Percentiles rank a stretch among this genome's conserved stretches.
Conservation (phyloP, 2,888 invertebrate genomes). For the Papilio protenor region DNA sequence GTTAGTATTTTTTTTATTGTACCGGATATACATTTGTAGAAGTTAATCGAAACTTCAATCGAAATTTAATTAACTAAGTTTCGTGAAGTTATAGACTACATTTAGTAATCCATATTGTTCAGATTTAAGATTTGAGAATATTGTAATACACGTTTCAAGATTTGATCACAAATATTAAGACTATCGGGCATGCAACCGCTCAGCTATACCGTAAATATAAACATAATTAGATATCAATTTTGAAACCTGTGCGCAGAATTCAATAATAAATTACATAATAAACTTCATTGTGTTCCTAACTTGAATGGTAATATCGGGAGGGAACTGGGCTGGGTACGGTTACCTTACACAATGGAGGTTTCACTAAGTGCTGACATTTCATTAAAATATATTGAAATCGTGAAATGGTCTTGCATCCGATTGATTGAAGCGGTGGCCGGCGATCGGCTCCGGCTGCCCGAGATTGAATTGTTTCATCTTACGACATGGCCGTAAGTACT, state of each 20-base stretch:
- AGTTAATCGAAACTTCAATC: background rate
- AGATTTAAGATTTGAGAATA: background rate
- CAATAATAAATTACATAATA: constrained; percentile 36
- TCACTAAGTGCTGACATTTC: constrained; percentile 81
- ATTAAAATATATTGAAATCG: constrained; percentile 83
- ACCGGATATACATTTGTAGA: no score
- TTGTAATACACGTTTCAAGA: background rate
- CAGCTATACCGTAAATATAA: constrained; percentile 6
- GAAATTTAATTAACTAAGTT: no score
- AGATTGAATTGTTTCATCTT: constrained; percentile 76
- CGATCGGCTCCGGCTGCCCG: constrained; percentile 58
- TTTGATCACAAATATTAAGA: background rate
- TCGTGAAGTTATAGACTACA: no score
- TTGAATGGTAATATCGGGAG: constrained; percentile 38
- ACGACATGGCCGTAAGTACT: constrained; percentile 52
- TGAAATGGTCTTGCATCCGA: constrained; percentile 80
- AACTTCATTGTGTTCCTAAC: constrained; percentile 36
- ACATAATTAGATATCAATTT: constrained; percentile 24
- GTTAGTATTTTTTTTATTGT: background rate
- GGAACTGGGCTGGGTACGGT: constrained; percentile 26
- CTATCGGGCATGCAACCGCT: background rate
- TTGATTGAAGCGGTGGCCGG: constrained; percentile 72
- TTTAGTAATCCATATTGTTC: no score
- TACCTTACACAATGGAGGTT: constrained; percentile 73
- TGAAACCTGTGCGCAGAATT: constrained; percentile 28